These are phyloP conservation scores for Xestia xanthographa DNA, from an alignment of 2,888 invertebrate genomes.

Conservation along the genomic window DNA sequence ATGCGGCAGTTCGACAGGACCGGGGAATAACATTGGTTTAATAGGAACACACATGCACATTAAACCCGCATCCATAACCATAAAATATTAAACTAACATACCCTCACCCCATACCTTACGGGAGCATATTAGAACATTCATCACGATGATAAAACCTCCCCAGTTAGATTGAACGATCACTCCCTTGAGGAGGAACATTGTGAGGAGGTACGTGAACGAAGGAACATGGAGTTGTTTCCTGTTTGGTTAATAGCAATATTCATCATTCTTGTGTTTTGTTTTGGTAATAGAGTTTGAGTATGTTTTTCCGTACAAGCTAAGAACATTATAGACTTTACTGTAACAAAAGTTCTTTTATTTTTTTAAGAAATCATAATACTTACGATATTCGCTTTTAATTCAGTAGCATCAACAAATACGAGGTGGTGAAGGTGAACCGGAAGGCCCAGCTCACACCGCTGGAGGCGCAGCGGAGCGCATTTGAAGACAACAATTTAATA, in stretches of 20 bases:
- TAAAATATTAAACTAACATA: conserved; percentile 21
- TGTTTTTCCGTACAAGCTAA: background rate
- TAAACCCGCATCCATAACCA: background rate
- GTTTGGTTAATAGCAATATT: conserved; percentile 28
- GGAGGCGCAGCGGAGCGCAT: too few species aligned
- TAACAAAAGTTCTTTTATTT: background rate
- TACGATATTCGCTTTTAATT: background rate
- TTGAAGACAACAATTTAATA: too few species aligned
- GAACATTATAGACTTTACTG: background rate
- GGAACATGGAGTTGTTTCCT: conserved; percentile 8
- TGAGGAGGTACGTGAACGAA: conserved; percentile 7
- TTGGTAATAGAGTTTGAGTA: background rate
- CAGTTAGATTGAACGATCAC: conserved; percentile 35
- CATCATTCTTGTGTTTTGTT: conserved; percentile 10
- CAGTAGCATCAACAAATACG: background rate
- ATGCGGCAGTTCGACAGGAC: too few species aligned
- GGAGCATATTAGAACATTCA: conserved; percentile 30
- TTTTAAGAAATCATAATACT: background rate
- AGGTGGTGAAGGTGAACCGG: too few species aligned
- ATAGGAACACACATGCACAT: background rate
- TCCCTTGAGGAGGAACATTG: conserved; percentile 33
- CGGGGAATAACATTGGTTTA: background rate
- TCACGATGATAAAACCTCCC: conserved; percentile 25
- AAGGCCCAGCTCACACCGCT: too few species aligned
- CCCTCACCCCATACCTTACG: background rate